phyloP scores from a whole-genome alignment of 2,888 invertebrate genomes.

The Pherbina coryleti region DNA sequence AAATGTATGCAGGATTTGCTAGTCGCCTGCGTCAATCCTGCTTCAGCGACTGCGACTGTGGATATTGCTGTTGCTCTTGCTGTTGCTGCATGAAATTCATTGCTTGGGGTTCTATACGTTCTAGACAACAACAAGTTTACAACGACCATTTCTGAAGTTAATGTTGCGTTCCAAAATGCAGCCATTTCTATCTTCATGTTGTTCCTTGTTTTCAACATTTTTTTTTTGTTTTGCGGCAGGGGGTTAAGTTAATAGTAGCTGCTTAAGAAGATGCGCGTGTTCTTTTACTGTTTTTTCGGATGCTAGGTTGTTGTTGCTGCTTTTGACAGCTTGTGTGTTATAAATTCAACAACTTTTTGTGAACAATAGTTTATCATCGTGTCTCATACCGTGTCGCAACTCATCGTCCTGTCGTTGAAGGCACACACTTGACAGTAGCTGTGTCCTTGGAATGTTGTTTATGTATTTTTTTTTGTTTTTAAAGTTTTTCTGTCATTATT shows the following conservation, averaged over 20 bases:
- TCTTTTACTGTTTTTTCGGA: neutral
- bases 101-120: neutral
- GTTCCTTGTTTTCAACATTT: neutral
- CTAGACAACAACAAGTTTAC: conserved; percentile 22
- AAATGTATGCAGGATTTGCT: neutral
- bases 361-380: conserved; percentile 27
- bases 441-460: neutral
- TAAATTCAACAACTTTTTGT: conserved; percentile 30
- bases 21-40: too few relatives aligned
- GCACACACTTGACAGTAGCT: neutral
- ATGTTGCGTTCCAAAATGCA: conserved; percentile 38
- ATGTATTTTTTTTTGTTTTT: neutral
- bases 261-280: neutral
- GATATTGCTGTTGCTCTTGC: too few relatives aligned
- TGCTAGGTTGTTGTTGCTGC: conserved; percentile 27
- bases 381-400: neutral
- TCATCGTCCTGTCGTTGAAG: conserved; percentile 13
- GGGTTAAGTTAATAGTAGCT: neutral
- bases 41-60: neutral
- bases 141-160: conserved; percentile 33
- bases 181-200: neutral
- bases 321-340: conserved; percentile 29
- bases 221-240: neutral
- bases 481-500: neutral
- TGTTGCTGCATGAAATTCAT: neutral